phyloP scores from a whole-genome alignment of 2,888 invertebrate genomes.

The Ectobius pallidus region DNA sequence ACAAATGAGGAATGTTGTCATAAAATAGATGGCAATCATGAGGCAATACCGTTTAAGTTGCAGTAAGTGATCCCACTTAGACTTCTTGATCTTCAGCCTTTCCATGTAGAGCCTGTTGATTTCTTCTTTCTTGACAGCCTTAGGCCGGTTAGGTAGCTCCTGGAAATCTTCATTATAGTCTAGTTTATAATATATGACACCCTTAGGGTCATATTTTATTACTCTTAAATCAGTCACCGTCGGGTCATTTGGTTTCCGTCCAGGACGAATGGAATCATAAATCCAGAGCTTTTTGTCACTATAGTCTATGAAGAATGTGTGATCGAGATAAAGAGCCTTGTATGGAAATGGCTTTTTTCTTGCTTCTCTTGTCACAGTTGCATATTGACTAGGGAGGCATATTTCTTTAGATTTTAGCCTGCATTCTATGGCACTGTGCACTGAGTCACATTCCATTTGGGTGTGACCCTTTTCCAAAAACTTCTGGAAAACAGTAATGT shows the following conservation, averaged over 20 bases:
- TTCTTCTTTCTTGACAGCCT: neutral
- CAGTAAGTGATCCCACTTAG: conserved; percentile 43
- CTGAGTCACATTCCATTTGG: conserved; percentile 47
- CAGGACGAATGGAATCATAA: conserved; percentile 45
- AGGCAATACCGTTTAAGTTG: conserved; percentile 41
- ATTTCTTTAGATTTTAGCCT: conserved; percentile 49
- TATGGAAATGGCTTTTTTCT: conserved; percentile 41
- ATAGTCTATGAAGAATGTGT: conserved; percentile 36
- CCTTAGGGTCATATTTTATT: conserved; percentile 39
- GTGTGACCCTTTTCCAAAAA: conserved; percentile 42
- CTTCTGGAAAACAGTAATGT: conserved; percentile 41
- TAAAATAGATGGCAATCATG: conserved; percentile 42
- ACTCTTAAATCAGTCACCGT: conserved; percentile 44
- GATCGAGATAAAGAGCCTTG: conserved; percentile 36
- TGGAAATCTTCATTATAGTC: conserved; percentile 28
- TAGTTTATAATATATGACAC: conserved; percentile 42
- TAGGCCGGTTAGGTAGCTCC: neutral
- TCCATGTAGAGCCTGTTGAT: neutral
- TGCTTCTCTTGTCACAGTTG: conserved; percentile 42
- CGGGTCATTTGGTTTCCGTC: conserved; percentile 43
- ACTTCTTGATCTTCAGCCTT: conserved; percentile 28
- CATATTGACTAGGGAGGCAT: conserved; percentile 9
- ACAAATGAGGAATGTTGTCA: conserved; percentile 35
- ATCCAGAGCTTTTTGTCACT: neutral
- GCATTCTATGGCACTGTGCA: conserved; percentile 51